A percentile compares a stretch with the other conserved stretches of the same genome.
These are phyloP conservation scores for Zaprionus lachaisei DNA, from an alignment of 1,140 invertebrate genomes.

Conservation along the genomic window DNA sequence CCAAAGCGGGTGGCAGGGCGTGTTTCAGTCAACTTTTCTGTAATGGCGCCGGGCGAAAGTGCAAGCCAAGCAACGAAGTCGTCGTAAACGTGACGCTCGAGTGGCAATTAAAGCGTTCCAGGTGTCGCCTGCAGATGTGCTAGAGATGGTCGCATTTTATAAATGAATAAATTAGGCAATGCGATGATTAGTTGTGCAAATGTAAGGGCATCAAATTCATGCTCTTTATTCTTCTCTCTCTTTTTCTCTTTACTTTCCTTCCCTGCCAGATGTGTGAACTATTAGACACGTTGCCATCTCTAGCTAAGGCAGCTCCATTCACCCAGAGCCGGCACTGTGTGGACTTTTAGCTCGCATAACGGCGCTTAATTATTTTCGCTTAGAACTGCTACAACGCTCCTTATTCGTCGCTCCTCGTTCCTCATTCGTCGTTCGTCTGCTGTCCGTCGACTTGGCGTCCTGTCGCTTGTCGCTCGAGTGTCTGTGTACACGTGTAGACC, in stretches of 20 bases:
- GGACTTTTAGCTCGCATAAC: conserved; percentile 67
- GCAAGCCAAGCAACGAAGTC: conserved; percentile 64
- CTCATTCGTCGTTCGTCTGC: background rate
- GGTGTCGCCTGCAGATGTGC: conserved; percentile 14
- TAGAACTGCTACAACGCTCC: conserved; percentile 13
- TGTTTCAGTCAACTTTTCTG: conserved; percentile 55
- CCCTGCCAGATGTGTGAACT: background rate
- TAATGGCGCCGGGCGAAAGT: conserved; percentile 69
- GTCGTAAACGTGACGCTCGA: conserved; percentile 69
- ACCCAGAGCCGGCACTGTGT: conserved; percentile 35
- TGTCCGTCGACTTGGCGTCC: background rate
- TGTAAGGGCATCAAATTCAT: background rate
- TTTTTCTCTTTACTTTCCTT: background rate
- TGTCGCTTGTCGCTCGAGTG: conserved; percentile 4
- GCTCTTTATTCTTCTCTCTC: too few species aligned
- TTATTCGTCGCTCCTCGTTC: background rate
- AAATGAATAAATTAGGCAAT: conserved; percentile 16
- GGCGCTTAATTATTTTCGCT: conserved; percentile 74
- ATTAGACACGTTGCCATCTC: conserved; percentile 55
- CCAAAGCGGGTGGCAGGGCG: background rate
- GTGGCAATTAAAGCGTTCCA: conserved; percentile 68
- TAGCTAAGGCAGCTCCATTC: conserved; percentile 21
- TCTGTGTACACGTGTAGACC: conserved; percentile 67
- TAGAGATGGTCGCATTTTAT: conserved; percentile 41
- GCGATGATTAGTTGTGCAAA: background rate